These are phyloP conservation scores for Eremobia ochroleuca DNA, from an alignment of 2,888 invertebrate species.

Conservation along the genomic window DNA sequence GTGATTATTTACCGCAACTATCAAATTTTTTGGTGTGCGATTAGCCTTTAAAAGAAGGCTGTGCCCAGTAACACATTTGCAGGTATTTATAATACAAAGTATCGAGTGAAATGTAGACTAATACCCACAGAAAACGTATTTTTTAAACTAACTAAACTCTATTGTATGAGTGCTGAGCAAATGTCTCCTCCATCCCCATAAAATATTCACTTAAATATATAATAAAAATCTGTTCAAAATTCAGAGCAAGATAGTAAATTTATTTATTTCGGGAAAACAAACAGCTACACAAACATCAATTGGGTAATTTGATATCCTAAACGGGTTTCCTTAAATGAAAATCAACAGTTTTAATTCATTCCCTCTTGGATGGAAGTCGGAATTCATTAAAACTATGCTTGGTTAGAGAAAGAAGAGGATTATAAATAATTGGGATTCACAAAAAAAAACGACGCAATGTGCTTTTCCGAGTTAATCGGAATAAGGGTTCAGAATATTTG, in stretches of 20 bases:
- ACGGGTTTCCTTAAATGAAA: slow-evolving; percentile 36
- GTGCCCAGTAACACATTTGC: too few species aligned
- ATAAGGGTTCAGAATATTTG: background rate
- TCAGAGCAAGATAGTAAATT: slow-evolving; percentile 14
- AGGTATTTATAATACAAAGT: background rate
- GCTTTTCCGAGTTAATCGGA: slow-evolving; percentile 1
- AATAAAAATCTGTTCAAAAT: background rate
- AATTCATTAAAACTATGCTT: slow-evolving; percentile 52
- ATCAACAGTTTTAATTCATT: slow-evolving; percentile 13
- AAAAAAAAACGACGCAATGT: slow-evolving; percentile 11
- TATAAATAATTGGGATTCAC: slow-evolving; percentile 24
- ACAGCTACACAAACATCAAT: too few species aligned
- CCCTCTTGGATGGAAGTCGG: background rate
- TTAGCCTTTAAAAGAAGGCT: background rate
- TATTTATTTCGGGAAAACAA: too few species aligned
- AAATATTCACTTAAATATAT: background rate
- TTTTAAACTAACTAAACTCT: background rate
- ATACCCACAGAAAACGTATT: too few species aligned
- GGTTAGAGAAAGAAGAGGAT: slow-evolving; percentile 6
- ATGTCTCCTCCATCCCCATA: background rate
- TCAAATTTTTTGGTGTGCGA: too few species aligned
- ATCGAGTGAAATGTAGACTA: background rate
- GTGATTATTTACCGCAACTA: too few species aligned
- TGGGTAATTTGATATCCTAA: slow-evolving; percentile 18
- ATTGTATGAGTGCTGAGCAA: background rate